phyloP scores from a whole-genome alignment of 2,113 vertebrate genomes.

The Pituophis catenifer region DNA sequence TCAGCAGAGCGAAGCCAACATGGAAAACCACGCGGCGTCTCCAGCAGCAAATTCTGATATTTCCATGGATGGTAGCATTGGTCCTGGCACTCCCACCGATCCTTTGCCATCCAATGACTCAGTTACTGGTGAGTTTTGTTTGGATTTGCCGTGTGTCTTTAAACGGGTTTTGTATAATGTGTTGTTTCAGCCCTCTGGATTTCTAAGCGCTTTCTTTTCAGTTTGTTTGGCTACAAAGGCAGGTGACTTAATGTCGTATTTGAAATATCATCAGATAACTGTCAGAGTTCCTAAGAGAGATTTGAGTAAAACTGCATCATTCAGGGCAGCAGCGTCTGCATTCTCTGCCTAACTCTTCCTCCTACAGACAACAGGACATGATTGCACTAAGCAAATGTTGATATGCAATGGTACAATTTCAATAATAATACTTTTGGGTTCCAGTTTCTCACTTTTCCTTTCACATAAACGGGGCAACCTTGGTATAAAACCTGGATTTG shows the following conservation, averaged over 20 bases:
- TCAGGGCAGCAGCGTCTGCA: neutral
- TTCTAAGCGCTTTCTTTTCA: neutral
- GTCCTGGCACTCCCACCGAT: slow-evolving; percentile 20
- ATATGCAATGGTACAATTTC: neutral
- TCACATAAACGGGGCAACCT: neutral
- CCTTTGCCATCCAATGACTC: slow-evolving; percentile 28
- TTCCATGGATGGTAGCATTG: slow-evolving; percentile 21
- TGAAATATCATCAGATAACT: neutral
- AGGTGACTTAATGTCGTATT: neutral
- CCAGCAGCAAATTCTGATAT: slow-evolving; percentile 22
- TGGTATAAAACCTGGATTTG: neutral
- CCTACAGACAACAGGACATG: neutral
- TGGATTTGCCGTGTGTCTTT: neutral
- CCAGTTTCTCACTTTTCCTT: neutral
- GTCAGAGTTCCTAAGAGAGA: neutral
- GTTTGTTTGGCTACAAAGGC: neutral
- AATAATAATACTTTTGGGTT: neutral
- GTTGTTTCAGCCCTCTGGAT: neutral
- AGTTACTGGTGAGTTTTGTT: slow-evolving; percentile 11
- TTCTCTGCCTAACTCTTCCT: neutral
- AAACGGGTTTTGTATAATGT: neutral
- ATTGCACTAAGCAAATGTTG: neutral
- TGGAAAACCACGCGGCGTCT: slow-evolving; percentile 24
- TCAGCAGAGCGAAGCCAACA: slow-evolving; percentile 19
- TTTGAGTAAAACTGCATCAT: neutral